phyloP scores from a whole-genome alignment of 2,888 invertebrate genomes.

The Trissonchulus sp. region DNA sequence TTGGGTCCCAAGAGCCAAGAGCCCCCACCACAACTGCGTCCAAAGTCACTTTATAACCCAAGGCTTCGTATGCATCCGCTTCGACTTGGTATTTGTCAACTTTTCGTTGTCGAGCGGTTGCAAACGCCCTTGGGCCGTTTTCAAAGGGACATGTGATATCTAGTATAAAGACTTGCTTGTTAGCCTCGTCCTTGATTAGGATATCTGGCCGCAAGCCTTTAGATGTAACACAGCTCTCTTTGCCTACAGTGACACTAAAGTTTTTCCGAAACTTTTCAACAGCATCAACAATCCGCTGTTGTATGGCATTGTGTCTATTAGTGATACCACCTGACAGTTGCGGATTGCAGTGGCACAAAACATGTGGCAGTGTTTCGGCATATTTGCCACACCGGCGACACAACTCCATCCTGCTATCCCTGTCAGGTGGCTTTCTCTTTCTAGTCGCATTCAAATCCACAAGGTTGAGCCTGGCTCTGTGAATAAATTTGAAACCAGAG shows the following conservation, averaged over 20 bases:
- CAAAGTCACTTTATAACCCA: neutral
- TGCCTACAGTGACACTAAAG: neutral
- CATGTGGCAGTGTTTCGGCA: constrained; percentile 51
- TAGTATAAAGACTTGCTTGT: neutral
- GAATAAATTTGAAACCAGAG: constrained; percentile 53
- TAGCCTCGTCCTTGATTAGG: neutral
- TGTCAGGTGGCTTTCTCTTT: neutral
- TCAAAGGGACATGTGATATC: constrained; percentile 17
- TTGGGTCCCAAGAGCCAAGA: constrained; percentile 47
- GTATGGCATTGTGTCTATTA: constrained; percentile 24
- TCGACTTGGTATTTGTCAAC: neutral
- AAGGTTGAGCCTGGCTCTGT: constrained; percentile 42
- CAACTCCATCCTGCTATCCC: neutral
- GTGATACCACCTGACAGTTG: too few species aligned
- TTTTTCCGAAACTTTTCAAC: neutral
- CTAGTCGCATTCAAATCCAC: constrained; percentile 41
- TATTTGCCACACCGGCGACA: constrained; percentile 45
- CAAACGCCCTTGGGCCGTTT: neutral
- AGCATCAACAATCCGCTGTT: neutral
- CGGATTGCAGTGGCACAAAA: constrained; percentile 52
- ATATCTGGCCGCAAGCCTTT: neutral
- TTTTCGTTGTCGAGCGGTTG: neutral
- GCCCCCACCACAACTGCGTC: constrained; percentile 44
- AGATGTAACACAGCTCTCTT: neutral
- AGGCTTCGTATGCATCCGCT: neutral